phyloP scores from a whole-genome alignment of 2,113 vertebrate species.

The Acrocephalus kingi region DNA sequence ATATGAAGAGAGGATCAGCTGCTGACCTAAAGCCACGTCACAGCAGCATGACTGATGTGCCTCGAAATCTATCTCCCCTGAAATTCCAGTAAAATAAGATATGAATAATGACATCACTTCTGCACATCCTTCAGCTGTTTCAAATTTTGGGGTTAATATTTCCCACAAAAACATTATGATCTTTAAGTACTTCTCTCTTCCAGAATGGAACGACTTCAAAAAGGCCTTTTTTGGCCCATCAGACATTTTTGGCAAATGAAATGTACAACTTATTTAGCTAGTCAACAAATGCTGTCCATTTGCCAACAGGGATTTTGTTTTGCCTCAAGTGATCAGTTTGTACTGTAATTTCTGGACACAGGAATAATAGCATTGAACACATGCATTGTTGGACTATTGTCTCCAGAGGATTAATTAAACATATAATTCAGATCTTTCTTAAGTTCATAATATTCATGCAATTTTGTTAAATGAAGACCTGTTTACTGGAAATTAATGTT shows the following conservation, averaged over 20 bases:
- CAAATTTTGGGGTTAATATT: not conserved
- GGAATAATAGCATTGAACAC: not conserved
- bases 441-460: not conserved
- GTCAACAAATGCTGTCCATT: not conserved
- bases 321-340: not conserved
- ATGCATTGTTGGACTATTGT: not conserved
- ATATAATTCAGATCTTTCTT: not conserved
- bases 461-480: not conserved
- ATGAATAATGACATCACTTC: not conserved
- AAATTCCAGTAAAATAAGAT: not conserved
- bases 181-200: not conserved
- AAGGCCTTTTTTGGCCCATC: not conserved
- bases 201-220: not conserved
- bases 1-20: not conserved
- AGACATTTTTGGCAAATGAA: not conserved
- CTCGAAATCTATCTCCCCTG: not conserved
- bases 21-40: not conserved
- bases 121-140: not conserved
- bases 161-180: not conserved
- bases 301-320: slow-evolving; percentile 16
- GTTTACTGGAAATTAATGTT: not conserved
- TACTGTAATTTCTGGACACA: not conserved
- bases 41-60: not conserved
- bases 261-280: not conserved
- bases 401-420: not conserved